These are phyloP conservation scores for Nymphalis io DNA, from an alignment of 1,140 invertebrate species.

Conservation along the genomic window DNA sequence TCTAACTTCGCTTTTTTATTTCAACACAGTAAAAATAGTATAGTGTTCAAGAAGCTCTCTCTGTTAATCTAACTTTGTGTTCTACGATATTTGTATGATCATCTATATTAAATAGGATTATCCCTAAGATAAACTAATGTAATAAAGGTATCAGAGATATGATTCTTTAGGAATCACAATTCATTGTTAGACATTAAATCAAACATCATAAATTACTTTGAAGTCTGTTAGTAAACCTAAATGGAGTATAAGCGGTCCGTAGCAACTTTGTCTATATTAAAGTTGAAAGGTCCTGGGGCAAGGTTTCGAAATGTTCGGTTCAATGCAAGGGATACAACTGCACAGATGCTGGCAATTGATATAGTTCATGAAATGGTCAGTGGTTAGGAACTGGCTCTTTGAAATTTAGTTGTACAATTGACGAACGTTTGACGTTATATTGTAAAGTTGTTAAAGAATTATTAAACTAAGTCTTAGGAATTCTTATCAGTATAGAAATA, in stretches of 20 bases:
- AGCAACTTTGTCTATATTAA: slow-evolving; percentile 43
- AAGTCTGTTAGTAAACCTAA: slow-evolving; percentile 17
- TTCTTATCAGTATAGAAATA: too few species aligned
- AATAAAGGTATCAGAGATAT: neutral
- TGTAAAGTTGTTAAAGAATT: neutral
- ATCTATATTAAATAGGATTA: too few species aligned
- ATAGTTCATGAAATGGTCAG: slow-evolving; percentile 29
- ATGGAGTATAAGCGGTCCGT: slow-evolving; percentile 29
- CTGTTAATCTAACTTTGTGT: neutral
- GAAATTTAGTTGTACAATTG: neutral
- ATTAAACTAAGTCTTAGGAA: too few species aligned
- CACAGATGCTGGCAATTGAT: slow-evolving; percentile 43
- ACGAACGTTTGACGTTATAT: neutral
- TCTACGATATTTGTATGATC: neutral
- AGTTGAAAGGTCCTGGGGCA: slow-evolving; percentile 25
- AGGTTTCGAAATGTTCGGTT: slow-evolving; percentile 12
- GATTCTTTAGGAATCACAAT: neutral
- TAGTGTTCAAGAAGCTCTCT: too few species aligned
- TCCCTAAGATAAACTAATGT: neutral
- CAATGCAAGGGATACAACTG: slow-evolving; percentile 11
- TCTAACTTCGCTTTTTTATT: too few species aligned
- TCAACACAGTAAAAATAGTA: too few species aligned
- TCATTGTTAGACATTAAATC: too few species aligned
- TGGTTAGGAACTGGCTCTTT: slow-evolving; percentile 15
- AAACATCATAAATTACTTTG: slow-evolving; percentile 1